A percentile compares a stretch with the other conserved stretches of the same genome.
These are phyloP conservation scores for Neosilurus mollespiculum DNA, from an alignment of 2,797 vertebrate species.

Conservation along the genomic window DNA sequence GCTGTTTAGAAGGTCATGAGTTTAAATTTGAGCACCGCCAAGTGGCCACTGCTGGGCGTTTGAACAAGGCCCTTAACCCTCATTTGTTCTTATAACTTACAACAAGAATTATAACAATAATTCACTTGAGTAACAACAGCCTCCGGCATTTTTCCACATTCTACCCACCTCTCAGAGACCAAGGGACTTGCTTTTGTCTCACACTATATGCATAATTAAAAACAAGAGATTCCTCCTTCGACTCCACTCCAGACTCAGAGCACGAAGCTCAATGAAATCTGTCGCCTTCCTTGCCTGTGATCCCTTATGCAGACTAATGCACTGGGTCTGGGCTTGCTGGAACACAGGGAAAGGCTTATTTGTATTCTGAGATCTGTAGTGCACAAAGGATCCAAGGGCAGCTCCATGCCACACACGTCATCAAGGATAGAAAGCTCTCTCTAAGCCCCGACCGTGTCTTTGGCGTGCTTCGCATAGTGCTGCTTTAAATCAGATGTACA, in stretches of 20 bases:
- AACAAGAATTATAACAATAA: neutral
- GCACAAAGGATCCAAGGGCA: constrained; percentile 5
- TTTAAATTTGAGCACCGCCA: neutral
- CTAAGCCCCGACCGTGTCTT: neutral
- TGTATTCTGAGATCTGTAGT: constrained; percentile 6
- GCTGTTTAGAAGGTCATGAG: neutral
- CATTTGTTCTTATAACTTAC: too few relatives aligned
- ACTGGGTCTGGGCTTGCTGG: neutral
- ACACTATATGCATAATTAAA: constrained; percentile 62
- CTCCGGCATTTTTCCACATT: constrained; percentile 51
- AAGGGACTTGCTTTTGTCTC: constrained; percentile 34
- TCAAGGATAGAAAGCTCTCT: constrained; percentile 17
- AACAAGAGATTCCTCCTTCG: constrained; percentile 23
- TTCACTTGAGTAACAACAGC: constrained; percentile 49
- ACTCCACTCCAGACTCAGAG: constrained; percentile 55
- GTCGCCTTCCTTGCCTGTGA: neutral
- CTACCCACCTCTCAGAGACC: constrained; percentile 51
- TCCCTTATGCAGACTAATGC: neutral
- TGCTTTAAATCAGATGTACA: constrained; percentile 27
- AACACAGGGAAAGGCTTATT: neutral
- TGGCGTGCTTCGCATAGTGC: constrained; percentile 6
- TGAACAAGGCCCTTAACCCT: neutral
- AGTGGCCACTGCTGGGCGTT: neutral
- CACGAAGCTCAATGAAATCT: constrained; percentile 30
- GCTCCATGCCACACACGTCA: constrained; percentile 8